Percentiles rank a stretch among this genome's conserved stretches.
phyloP scores from a whole-genome alignment of 2,888 invertebrate genomes.

The Cryptus armator region DNA sequence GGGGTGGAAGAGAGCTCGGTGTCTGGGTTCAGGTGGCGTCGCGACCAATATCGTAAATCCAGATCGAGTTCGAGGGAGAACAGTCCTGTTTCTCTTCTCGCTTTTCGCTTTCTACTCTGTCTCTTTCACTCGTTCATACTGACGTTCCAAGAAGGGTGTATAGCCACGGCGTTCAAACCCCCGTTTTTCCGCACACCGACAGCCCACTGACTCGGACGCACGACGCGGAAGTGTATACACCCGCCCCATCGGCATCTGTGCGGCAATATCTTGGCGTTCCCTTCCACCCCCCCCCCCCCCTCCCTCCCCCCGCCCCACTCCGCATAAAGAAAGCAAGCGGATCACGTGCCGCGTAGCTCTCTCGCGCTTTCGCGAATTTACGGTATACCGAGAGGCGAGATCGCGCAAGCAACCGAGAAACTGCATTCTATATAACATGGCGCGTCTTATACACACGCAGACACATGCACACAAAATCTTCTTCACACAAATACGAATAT shows the following conservation, averaged over 20 bases:
- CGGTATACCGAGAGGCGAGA: conserved; percentile 35
- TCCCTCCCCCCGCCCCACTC: neutral
- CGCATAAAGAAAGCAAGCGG: conserved; percentile 73
- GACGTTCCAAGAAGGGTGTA: conserved; percentile 20
- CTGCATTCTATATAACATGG: neutral
- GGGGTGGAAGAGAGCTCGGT: conserved; percentile 36
- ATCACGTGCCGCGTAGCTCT: conserved; percentile 71
- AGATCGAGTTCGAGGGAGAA: conserved; percentile 78
- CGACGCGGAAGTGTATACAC: conserved; percentile 47
- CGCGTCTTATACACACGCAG: neutral
- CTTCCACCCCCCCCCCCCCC: conserved; percentile 52
- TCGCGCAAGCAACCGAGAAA: conserved; percentile 26
- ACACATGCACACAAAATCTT: neutral
- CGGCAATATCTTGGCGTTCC: conserved; percentile 71
- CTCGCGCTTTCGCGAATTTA: conserved; percentile 56
- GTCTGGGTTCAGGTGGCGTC: conserved; percentile 81
- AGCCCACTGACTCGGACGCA: conserved; percentile 25
- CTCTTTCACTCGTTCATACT: conserved; percentile 36
- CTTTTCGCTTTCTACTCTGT: conserved; percentile 46
- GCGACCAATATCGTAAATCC: conserved; percentile 83
- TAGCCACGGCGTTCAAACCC: conserved; percentile 54
- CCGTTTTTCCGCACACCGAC: conserved; percentile 25
- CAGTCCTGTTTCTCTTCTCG: conserved; percentile 67
- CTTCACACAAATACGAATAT: conserved; percentile 39
- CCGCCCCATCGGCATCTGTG: conserved; percentile 74